Conservation (phyloP, 2,113 vertebrate species). For the Coracopsis vasa region DNA sequence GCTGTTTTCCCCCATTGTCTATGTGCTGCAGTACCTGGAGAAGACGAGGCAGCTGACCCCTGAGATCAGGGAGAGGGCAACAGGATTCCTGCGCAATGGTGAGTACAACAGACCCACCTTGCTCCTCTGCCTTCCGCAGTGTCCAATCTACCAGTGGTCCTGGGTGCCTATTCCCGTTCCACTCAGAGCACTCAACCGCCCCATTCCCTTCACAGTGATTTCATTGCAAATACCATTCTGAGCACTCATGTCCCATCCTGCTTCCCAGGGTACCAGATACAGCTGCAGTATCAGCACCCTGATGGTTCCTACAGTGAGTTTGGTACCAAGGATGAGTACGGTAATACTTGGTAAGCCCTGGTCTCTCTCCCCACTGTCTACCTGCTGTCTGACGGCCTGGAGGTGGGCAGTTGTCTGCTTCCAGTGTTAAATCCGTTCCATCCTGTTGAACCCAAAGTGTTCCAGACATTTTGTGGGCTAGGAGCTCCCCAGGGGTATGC, state of each 20-base stretch:
- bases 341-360: conserved; percentile 86
- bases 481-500: neutral
- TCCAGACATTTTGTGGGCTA: neutral
- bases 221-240: neutral
- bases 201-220: neutral
- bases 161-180: neutral
- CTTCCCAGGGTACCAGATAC: conserved; percentile 83
- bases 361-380: neutral
- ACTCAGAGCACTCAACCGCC: neutral
- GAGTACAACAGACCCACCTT: neutral
- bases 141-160: neutral
- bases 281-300: conserved; percentile 82
- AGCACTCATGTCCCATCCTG: neutral
- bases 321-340: conserved; percentile 76
- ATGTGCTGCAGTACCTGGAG: conserved; percentile 82
- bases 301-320: conserved; percentile 90
- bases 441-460: neutral
- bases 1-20: conserved; percentile 83
- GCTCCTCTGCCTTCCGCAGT: neutral
- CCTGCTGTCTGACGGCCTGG: neutral
- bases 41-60: conserved; percentile 76
- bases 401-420: neutral
- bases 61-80: conserved; percentile 69
- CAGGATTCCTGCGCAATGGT: conserved; percentile 76
- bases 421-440: neutral